Evolutionary conservation across 2,888 invertebrate species (phyloP).

Genomic region (Meloe dianella): DNA sequence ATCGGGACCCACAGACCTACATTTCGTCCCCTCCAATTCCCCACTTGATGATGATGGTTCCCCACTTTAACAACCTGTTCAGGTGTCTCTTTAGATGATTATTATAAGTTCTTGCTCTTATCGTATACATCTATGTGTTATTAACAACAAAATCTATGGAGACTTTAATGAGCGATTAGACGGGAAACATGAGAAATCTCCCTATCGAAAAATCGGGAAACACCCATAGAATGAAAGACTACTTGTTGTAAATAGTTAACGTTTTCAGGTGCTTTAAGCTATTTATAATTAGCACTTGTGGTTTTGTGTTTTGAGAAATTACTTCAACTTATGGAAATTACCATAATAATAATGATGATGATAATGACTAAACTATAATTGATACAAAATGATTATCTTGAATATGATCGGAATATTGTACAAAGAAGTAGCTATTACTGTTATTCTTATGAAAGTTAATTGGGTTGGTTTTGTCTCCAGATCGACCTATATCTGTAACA

Average conservation of each 20-base stretch:
- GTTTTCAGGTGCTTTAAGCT: neutral
- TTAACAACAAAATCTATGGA: conserved; percentile 13
- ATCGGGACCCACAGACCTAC: conserved; percentile 57
- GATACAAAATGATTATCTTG: neutral
- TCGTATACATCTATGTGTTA: conserved; percentile 18
- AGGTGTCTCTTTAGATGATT: conserved; percentile 24
- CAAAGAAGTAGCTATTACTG: neutral
- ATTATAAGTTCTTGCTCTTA: conserved; percentile 9
- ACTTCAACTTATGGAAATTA: conserved; percentile 6
- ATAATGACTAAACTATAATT: conserved; percentile 6
- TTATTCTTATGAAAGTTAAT: neutral
- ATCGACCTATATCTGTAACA: conserved; percentile 9
- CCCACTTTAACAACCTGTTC: conserved; percentile 43
- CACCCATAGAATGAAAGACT: neutral
- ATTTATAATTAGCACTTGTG: conserved; percentile 7
- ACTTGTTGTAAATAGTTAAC: neutral
- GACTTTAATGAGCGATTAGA: conserved; percentile 20
- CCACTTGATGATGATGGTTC: conserved; percentile 41
- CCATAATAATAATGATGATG: conserved; percentile 4
- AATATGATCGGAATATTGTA: conserved; percentile 7
- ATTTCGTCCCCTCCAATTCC: conserved; percentile 49
- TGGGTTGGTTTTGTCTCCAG: neutral
- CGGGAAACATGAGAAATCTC: conserved; percentile 12
- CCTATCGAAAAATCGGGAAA: neutral
- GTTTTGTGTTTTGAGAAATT: conserved; percentile 3